Evolutionary conservation across 2,113 vertebrate species (phyloP), one percentile per base, ranked within the genome.

Genomic region (Carassius carassius): DNA sequence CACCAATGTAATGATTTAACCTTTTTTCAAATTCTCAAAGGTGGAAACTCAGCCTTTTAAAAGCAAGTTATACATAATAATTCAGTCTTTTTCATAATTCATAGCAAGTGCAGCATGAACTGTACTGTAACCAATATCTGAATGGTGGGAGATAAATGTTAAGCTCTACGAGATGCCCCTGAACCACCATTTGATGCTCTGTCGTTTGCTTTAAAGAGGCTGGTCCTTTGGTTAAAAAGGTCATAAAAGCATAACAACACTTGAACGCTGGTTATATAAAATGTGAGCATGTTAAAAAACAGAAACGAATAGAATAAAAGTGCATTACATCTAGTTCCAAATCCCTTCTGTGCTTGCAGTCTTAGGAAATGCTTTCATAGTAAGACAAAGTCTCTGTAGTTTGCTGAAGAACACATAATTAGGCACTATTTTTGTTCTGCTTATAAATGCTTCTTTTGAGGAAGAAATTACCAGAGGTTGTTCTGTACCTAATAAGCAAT

Each of bases 371-470:
- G 21, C 16, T 65, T 81, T 87, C 21, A 56, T 78, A 56, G 47
- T 9, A n/a, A 56, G 37, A 78, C 11, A 85, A 56, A 84, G n/a
- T 12, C 23, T 21, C 12, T 44, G 32, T 13, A 76, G 44, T 76
- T 67, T 54, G 29, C 41, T 23, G 29, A n/a, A 65, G 13, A 85
- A 81, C 78, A 65, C 78, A 63, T 47, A 23, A 62, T 76, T 76
- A 86, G 49, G n/a, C 41, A 67, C 44, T n/a, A 54, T 65, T 82
- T 54, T 67, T 63, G 54, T 63, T 81, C 25, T 35, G 7, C 9
- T n/a, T 17, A 51, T 69, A 87, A 87, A 87, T 37, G 84, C 76
- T 73, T 90, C 84, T 76, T 72, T 87, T 87, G 82, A 86, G 81
- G 81, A 88, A 49, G 41, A 67, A 49, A 72, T 17, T 32, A 19